Base-by-base conservation (phyloP, 2,888 invertebrate species). In the Platypus cylindrus region DNA sequence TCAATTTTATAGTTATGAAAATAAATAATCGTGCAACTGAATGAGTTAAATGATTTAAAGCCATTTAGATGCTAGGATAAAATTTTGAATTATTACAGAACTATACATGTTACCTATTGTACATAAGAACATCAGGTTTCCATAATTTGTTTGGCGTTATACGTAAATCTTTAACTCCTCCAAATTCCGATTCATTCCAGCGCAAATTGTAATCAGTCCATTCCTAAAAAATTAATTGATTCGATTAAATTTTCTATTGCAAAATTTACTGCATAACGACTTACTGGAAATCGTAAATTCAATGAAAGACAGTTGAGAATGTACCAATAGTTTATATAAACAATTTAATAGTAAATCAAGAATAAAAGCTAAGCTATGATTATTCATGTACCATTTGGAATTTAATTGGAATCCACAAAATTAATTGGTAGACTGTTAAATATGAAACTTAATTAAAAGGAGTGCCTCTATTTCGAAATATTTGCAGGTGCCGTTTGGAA, bases 61-160 rank as follows among this genome's bases (percentile, higher is more conserved):
- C n/a, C n/a, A n/a, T n/a, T n/a, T n/a, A n/a, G n/a, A n/a, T n/a
- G n/a, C n/a, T n/a, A n/a, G n/a, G n/a, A n/a, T n/a, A n/a, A n/a
- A n/a, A n/a, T n/a, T n/a, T n/a, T n/a, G n/a, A n/a, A n/a, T n/a
- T n/a, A n/a, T n/a, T 27, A 18, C 20, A 31, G 32, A 32, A 33
- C 40, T 34, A 32, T 29, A 42, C 41, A 23, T 43, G 38, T 73
- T 71, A 93, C 93, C 95, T 97, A 79, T 98, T 98, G 68, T 97
- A 98, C 86, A 98, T 90, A 48, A 98, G 83, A 54, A 98, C 89
- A 67, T 98, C 97, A 45, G 98, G 97, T 63, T 87, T 91, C 98
- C 98, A 98, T 45, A 98, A 73, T 62, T 85, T 84, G 65, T 84
- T 84, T 32, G 94, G 89, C 45, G 94, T 93, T 59, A 98, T 87